Conservation (phyloP, 2,888 invertebrate genomes). For the Melanostoma mellinum region DNA sequence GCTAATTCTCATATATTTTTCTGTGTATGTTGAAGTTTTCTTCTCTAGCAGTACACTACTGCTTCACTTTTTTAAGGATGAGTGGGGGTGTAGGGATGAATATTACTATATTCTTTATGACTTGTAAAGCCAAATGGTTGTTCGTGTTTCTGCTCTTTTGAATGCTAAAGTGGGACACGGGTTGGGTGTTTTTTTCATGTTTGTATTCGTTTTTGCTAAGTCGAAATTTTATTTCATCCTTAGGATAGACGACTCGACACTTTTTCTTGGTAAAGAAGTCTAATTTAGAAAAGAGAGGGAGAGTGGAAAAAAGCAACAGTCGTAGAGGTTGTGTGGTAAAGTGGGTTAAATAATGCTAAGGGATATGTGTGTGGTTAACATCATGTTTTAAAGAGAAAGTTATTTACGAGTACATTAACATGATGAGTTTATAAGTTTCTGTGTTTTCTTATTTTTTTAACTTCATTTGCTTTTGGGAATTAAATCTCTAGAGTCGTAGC, state of each 20-base stretch:
- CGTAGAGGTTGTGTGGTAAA: neutral
- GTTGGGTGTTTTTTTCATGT: slow-evolving; percentile 1
- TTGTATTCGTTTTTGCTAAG: neutral
- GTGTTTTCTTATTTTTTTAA: too few species aligned
- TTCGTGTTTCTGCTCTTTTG: slow-evolving; percentile 70
- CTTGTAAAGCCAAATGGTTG: slow-evolving; percentile 45
- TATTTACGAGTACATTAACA: neutral
- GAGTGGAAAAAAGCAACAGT: neutral
- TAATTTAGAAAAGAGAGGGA: slow-evolving; percentile 42
- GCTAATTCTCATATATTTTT: slow-evolving; percentile 55
- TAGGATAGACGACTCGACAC: slow-evolving; percentile 16
- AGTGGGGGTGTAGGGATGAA: slow-evolving; percentile 31
- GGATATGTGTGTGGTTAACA: slow-evolving; percentile 29
- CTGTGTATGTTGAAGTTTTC: slow-evolving; percentile 28
- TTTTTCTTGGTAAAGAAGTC: slow-evolving; percentile 46
- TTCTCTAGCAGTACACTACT: slow-evolving; percentile 9
- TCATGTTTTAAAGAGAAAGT: slow-evolving; percentile 30
- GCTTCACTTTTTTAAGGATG: slow-evolving; percentile 53
- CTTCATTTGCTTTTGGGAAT: too few species aligned
- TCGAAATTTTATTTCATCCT: slow-evolving; percentile 3
- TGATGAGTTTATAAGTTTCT: too few species aligned
- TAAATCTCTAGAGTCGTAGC: too few species aligned
- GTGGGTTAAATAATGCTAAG: neutral
- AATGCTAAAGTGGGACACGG: slow-evolving; percentile 41
- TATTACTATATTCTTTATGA: slow-evolving; percentile 62